Base-by-base conservation (phyloP, 2,888 invertebrate species). In the Trisateles emortualis region DNA sequence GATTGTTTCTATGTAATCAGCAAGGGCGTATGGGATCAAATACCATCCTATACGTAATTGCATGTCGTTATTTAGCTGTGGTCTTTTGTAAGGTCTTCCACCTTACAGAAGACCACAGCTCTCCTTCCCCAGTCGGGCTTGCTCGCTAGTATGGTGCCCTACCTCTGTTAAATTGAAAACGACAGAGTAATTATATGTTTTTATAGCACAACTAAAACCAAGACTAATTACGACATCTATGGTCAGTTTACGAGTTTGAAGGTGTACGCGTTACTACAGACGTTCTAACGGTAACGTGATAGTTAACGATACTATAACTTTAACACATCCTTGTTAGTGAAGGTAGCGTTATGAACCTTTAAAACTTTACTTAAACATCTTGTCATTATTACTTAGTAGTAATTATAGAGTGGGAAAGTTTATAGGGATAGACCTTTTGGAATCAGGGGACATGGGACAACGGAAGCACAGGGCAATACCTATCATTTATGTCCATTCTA, bases 161-260 rank as follows among this genome's bases (percentile, higher is more conserved):
- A 19, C 19, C 5, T 19, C 19, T 3, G 19, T 19, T 32, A 11
- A 3, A 32, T n/a, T 32, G 4, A 5, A n/a, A 32, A n/a, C n/a
- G 29, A 32, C 11, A 11, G 4, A n/a, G 11, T 5, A 32, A n/a
- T 11, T 6, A 6, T n/a, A 32, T 11, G 11, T 5, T 32, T 32
- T 32, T 11, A 32, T 32, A 5, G n/a, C 13, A 33, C 13, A 35
- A 35, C 35, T 22, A n/a, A 10, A 10, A 11, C 29, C 5, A 40
- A 49, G 13, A 32, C 38, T 68, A 68, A 64, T 61, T 52, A 45
- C 52, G 45, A 50, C 60, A 58, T 64, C 44, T 48, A 19, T 13
- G 52, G 55, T 42, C 43, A 59, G 68, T 64, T 64, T 64, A 42
- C 52, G 48, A 45, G 52, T 50, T 3, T 16, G 40, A 38, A 38